Evolutionary conservation across 2,888 invertebrate genomes (phyloP).

Genomic region (Drosophila nr. medialis): DNA sequence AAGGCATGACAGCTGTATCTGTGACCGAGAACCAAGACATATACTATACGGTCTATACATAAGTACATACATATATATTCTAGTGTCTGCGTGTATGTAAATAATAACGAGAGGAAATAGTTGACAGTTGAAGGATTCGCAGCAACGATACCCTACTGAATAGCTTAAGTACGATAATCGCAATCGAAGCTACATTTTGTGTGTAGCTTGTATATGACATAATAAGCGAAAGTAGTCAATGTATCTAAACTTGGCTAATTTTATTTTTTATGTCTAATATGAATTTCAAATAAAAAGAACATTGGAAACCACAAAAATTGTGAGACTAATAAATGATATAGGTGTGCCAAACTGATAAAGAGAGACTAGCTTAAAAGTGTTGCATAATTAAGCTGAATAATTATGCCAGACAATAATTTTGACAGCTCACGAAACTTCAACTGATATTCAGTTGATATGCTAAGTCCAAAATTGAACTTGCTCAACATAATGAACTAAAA

Average conservation of each 20-base stretch:
- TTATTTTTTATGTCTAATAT: too few species aligned
- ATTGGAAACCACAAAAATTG: too few species aligned
- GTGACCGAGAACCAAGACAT: conserved; percentile 12
- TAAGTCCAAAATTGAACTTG: background rate
- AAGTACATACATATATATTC: conserved; percentile 16
- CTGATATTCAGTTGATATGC: background rate
- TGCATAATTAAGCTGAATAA: background rate
- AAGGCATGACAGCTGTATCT: conserved; percentile 62
- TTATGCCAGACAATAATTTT: background rate
- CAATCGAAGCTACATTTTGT: background rate
- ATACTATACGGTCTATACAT: conserved; percentile 6
- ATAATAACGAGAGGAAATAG: conserved; percentile 47
- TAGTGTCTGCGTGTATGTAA: conserved; percentile 36
- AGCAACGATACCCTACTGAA: conserved; percentile 9
- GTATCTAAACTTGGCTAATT: too few species aligned
- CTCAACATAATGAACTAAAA: background rate
- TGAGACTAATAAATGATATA: background rate
- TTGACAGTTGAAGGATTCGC: background rate
- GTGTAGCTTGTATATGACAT: background rate
- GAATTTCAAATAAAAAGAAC: background rate
- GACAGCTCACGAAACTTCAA: background rate
- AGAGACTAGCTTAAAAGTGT: background rate
- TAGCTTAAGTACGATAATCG: background rate
- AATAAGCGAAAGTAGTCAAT: too few species aligned
- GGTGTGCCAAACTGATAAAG: background rate